Base-by-base conservation (phyloP, 2,113 vertebrate genomes). In the Psilopogon haemacephalus region DNA sequence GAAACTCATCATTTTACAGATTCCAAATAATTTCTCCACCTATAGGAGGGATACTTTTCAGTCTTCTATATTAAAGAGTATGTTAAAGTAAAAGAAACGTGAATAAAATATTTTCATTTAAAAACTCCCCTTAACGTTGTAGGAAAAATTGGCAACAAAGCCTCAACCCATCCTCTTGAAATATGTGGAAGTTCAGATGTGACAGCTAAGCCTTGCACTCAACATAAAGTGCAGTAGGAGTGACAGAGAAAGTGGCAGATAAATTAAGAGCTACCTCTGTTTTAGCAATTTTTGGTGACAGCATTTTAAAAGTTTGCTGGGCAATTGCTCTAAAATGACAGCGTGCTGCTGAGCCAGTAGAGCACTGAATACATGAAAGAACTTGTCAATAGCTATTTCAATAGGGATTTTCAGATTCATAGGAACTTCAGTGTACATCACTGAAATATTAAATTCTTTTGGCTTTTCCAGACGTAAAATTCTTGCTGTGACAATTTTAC, bases 261-360 rank as follows among this genome's bases (percentile, higher is more conserved):
- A 97, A 97, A 97, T 97, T 96, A 96, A 97, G 93, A 97, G 93
- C 92, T 95, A 94, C 84, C 89, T 97, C 94, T 97, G 96, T 97
- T 96, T 97, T 97, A 97, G 96, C 96, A 96, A 95, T 97, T 97
- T 97, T 86, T 91, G 88, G 95, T 98, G 97, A 97, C 96, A 98
- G 97, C 95, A 95, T 96, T 97, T 97, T 96, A 97, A 96, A 96
- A 96, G 96, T 97, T 97, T 96, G 95, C 91, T 91, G 88, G 81
- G 73, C 80, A 87, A 91, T 95, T 95, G 92, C 97, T 97, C 92
- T 95, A 75, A 92, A 97, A 95, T 96, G 96, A 96, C 95, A 97
- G 93, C 28, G 38, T 86, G 80, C 96, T 91, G 94, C 93, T 95
- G 93, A 96, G 97, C 30, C 3, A 60, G 89, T 89, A 88, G 93